Evolutionary conservation across 2,797 vertebrate species (phyloP).

Genomic region (Rhinophrynus dorsalis): DNA sequence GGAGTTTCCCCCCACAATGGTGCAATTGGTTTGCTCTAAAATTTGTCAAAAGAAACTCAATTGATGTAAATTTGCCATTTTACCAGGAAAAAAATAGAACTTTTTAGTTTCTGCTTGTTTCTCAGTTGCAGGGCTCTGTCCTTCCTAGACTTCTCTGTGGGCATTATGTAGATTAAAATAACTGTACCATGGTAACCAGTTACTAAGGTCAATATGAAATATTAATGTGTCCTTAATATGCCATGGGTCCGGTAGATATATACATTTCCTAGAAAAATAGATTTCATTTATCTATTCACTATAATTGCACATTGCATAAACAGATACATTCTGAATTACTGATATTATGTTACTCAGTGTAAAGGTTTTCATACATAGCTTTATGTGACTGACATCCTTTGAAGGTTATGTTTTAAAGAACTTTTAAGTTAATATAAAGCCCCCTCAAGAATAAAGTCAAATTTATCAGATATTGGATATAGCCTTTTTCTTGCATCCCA

Average conservation of each 20-base stretch:
- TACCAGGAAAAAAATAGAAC: too few relatives aligned
- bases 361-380: not conserved
- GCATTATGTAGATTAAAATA: not conserved
- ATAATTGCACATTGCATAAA: not conserved
- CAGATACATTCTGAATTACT: not conserved
- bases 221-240: not conserved
- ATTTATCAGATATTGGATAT: not conserved
- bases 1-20: too few relatives aligned
- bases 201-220: not conserved
- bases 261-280: not conserved
- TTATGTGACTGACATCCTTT: not conserved
- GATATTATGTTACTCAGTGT: too few relatives aligned
- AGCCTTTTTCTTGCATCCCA: not conserved
- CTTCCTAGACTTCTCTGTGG: too few relatives aligned
- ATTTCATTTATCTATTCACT: too few relatives aligned
- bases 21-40: too few relatives aligned
- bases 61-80: too few relatives aligned
- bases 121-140: not conserved
- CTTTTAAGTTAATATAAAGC: not conserved
- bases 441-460: conserved; percentile 11
- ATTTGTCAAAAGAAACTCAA: too few relatives aligned
- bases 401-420: conserved; percentile 5
- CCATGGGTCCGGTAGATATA: not conserved
- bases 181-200: not conserved
- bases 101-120: too few relatives aligned